Evolutionary conservation across 2,888 invertebrate genomes (phyloP).

Genomic region (Tipula helvola): DNA sequence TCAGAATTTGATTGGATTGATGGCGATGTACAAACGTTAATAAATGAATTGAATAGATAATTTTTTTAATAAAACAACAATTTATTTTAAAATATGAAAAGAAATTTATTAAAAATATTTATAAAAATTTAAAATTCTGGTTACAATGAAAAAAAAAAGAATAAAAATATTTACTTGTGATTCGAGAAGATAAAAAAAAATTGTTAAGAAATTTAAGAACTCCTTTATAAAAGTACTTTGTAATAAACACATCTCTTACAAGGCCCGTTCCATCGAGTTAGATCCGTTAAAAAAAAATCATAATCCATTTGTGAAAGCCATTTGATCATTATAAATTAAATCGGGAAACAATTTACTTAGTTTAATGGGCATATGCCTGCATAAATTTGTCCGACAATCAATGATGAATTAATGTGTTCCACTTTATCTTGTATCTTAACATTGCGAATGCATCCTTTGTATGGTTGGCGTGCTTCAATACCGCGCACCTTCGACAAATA

Average conservation of each 20-base stretch:
- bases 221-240: background rate
- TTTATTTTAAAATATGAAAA: background rate
- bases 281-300: background rate
- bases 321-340: background rate
- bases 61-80: background rate
- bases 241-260: background rate
- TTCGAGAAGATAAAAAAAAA: background rate
- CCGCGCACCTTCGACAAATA: slow-evolving; percentile 44
- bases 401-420: slow-evolving; percentile 40
- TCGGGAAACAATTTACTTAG: slow-evolving; percentile 32
- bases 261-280: background rate
- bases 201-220: background rate
- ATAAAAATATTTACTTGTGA: background rate
- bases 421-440: slow-evolving; percentile 46
- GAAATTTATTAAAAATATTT: background rate
- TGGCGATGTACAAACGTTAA: background rate
- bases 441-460: slow-evolving; percentile 68
- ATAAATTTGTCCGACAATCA: slow-evolving; percentile 59
- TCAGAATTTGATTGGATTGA: background rate
- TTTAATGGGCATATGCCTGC: slow-evolving; percentile 69
- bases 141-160: background rate
- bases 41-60: background rate
- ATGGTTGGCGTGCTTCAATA: slow-evolving; percentile 55
- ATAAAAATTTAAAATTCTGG: background rate
- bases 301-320: background rate